Evolutionary conservation across 1,140 invertebrate species (phyloP), one percentile per base, ranked within the genome.

Genomic region (Acromyrmex echinatior): DNA sequence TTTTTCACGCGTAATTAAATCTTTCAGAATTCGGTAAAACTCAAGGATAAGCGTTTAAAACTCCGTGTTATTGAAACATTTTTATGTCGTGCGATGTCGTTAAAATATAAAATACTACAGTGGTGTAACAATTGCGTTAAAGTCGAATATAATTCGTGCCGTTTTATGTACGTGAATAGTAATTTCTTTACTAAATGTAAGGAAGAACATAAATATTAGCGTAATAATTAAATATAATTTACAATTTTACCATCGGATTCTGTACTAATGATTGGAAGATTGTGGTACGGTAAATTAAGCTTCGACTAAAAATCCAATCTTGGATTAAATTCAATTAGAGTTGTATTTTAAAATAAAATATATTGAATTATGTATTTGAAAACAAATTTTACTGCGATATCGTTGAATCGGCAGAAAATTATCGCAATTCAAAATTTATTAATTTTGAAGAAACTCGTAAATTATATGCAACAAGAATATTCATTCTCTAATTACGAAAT

Each of bases 1-100:
- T 74, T 62, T 28, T 31, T 35, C 28, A 63, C 49, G 31, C 65
- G 56, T 49, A 81, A 71, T 81, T 81, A 70, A 81, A 81, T 49
- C 35, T 53, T 51, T 31, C 25, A 51, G 70, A 84, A 84, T 84
- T 76, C 39, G 5, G 28, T 39, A 12, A 39, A 39, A 31, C 18
- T 62, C 18, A 31, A 58, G 51, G 25, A 45, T 71, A 14, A 45
- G 10, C 68, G 18, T 84, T 84, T 63, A 63, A 84, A 51, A 84
- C 25, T 73, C 5, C 16, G 16, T 14, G 14, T 49, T 76, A 63
- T 77, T 49, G 53, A 62, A 62, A 62, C 31, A 77, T 53, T 77
- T 62, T 84, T 84, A 51, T 39, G 14, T 31, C 21, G 9, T 3
- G 56, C 9, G 35, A 77, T 62, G 56, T 25, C 25, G 25, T 35